Conservation (phyloP, 2,113 vertebrate genomes). For the Megalops atlanticus region DNA sequence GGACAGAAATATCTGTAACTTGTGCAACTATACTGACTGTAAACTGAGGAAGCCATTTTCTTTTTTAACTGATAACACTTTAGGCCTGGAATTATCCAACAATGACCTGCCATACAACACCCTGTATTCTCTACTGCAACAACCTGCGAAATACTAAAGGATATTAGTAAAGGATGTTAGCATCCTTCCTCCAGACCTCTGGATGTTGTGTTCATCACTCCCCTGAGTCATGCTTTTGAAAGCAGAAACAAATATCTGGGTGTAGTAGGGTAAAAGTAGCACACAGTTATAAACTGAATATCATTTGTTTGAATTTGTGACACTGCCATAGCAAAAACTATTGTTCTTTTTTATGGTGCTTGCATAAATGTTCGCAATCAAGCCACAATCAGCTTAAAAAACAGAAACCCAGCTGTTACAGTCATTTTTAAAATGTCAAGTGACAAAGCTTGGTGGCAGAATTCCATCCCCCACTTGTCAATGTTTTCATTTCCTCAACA, state of each 20-base stretch:
- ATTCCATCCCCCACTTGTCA: not conserved
- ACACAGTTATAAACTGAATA: not conserved
- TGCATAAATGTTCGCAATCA: not conserved
- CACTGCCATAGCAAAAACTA: not conserved
- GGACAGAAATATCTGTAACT: too few species aligned
- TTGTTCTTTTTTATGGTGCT: not conserved
- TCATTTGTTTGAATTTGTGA: not conserved
- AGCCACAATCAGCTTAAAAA: not conserved
- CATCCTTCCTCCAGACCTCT: too few species aligned
- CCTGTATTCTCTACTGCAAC: too few species aligned
- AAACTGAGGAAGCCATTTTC: too few species aligned
- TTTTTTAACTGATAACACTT: too few species aligned
- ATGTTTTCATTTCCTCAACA: not conserved
- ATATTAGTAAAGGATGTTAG: not conserved
- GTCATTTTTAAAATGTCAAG: not conserved
- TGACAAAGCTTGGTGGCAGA: not conserved
- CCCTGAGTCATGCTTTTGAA: too few species aligned
- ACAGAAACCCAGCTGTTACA: not conserved
- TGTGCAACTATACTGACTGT: too few species aligned
- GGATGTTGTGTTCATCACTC: too few species aligned
- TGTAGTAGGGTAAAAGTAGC: not conserved
- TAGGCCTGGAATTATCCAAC: too few species aligned
- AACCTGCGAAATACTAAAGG: too few species aligned
- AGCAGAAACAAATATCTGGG: not conserved
- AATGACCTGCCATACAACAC: too few species aligned